Conservation (phyloP, 2,888 invertebrate species). For the Callimorpha dominula region DNA sequence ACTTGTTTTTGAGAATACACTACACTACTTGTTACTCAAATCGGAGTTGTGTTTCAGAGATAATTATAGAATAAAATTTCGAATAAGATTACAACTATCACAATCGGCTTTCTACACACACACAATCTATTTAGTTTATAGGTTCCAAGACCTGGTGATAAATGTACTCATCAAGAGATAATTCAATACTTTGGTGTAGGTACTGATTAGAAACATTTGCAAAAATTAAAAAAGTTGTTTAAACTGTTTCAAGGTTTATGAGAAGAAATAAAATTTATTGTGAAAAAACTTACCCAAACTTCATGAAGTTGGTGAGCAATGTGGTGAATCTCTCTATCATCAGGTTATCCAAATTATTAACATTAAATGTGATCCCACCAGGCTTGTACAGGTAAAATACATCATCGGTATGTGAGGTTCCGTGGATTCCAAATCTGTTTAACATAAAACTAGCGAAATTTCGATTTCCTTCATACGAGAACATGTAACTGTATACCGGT, state of each 20-base stretch:
- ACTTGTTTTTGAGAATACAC: not conserved
- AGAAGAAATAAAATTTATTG: not conserved
- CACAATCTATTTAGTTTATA: too few relatives aligned
- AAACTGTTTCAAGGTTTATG: not conserved
- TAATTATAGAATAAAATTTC: too few relatives aligned
- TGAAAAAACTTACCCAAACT: constrained; percentile 50
- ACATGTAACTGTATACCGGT: constrained; percentile 75
- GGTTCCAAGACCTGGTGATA: not conserved
- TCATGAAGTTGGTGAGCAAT: constrained; percentile 79
- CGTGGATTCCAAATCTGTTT: constrained; percentile 52
- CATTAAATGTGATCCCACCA: constrained; percentile 59
- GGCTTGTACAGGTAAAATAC: constrained; percentile 80
- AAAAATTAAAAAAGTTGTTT: too few relatives aligned
- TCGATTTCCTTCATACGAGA: constrained; percentile 72
- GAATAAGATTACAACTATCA: not conserved
- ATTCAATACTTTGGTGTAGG: too few relatives aligned
- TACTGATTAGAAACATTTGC: too few relatives aligned
- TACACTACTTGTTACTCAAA: not conserved
- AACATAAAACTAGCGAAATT: constrained; percentile 70
- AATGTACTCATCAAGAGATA: too few relatives aligned
- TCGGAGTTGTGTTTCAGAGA: too few relatives aligned
- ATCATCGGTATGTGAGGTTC: constrained; percentile 77
- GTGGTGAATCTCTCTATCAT: constrained; percentile 71
- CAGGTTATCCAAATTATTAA: constrained; percentile 61
- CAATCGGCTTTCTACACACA: not conserved